These are phyloP conservation scores for Siphonodentalium dalli DNA, from an alignment of 2,888 invertebrate species.

Conservation along the genomic window DNA sequence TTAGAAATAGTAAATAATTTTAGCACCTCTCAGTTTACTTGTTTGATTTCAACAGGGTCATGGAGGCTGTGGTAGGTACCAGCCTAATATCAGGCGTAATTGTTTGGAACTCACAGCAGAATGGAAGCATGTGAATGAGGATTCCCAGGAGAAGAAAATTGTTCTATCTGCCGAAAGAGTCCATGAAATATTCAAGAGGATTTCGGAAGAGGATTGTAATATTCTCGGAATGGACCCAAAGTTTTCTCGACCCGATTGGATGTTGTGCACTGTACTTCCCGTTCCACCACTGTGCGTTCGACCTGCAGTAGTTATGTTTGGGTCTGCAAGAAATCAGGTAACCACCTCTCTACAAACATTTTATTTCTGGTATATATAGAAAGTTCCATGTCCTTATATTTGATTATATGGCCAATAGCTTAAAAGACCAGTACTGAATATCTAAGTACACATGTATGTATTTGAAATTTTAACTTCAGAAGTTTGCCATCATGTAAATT, in stretches of 20 bases:
- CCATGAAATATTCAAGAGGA: slow-evolving; percentile 88
- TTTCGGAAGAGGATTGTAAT: slow-evolving; percentile 90
- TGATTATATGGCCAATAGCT: too few species aligned
- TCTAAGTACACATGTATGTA: too few species aligned
- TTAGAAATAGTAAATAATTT: too few species aligned
- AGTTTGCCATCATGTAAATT: too few species aligned
- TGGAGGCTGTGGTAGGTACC: slow-evolving; percentile 98
- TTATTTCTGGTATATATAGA: too few species aligned
- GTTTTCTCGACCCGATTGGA: slow-evolving; percentile 96
- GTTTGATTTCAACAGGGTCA: slow-evolving; percentile 71
- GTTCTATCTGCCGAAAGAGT: slow-evolving; percentile 92
- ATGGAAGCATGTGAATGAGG: slow-evolving; percentile 98
- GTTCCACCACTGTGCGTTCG: slow-evolving; percentile 96
- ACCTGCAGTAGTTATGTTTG: slow-evolving; percentile 98
- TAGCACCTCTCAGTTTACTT: not conserved
- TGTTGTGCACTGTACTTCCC: slow-evolving; percentile 96
- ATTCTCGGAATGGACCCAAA: slow-evolving; percentile 96
- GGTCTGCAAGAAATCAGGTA: slow-evolving; percentile 85
- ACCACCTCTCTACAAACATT: too few species aligned
- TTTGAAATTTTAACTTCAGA: too few species aligned
- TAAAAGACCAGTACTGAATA: too few species aligned
- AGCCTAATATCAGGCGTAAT: slow-evolving; percentile 87
- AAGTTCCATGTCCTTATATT: too few species aligned
- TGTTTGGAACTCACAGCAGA: slow-evolving; percentile 95
- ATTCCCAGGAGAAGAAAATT: slow-evolving; percentile 94